These are phyloP conservation scores for Leptopterna dolabrata DNA, from an alignment of 2,888 invertebrate species.

Conservation along the genomic window DNA sequence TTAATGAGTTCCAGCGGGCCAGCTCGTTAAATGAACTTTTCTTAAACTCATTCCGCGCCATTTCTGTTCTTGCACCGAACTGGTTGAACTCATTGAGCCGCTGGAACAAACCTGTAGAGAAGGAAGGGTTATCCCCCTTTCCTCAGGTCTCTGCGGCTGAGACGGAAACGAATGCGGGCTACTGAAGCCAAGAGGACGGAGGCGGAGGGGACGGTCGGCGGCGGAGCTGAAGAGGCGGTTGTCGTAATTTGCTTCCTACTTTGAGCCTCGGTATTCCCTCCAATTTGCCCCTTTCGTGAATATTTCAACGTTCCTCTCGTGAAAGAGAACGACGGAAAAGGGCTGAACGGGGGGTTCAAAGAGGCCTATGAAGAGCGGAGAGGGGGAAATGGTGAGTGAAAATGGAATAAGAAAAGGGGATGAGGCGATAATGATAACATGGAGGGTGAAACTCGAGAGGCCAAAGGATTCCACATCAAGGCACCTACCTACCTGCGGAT, in stretches of 20 bases:
- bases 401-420: background rate
- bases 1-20: no score
- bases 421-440: slow-evolving; percentile 23
- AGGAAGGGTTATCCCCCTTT: no score
- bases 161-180: background rate
- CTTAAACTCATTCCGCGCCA: no score
- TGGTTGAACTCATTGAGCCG: no score
- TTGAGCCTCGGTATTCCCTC: slow-evolving; percentile 43
- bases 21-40: no score
- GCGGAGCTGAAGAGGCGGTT: slow-evolving; percentile 29
- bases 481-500: background rate
- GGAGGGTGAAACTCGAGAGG: background rate
- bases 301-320: slow-evolving; percentile 12
- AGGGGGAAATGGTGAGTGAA: background rate
- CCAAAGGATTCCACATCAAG: slow-evolving; percentile 7
- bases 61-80: no score
- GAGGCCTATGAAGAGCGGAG: no score
- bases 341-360: background rate
- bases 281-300: slow-evolving; percentile 45
- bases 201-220: background rate
- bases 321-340: background rate
- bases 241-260: slow-evolving; percentile 50
- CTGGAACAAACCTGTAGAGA: no score
- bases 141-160: no score
- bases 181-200: background rate